Evolutionary conservation across 2,888 invertebrate genomes (phyloP).

Genomic region (Eupithecia insigniata): DNA sequence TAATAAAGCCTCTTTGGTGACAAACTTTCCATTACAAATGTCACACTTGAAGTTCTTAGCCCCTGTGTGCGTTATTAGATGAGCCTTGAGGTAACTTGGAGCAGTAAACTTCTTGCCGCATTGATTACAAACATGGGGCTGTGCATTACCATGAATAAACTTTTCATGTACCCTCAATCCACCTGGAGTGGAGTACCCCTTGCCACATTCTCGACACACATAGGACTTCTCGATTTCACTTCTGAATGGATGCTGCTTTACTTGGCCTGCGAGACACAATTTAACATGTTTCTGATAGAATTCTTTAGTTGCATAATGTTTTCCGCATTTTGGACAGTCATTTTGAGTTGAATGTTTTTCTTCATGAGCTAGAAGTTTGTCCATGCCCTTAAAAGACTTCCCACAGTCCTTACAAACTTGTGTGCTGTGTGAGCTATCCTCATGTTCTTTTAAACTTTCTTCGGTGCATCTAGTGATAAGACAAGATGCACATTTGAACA

Average conservation of each 20-base stretch:
- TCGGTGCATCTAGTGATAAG: conserved; percentile 53
- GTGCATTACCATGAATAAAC: conserved; percentile 54
- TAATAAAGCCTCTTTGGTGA: conserved; percentile 66
- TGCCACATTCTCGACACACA: conserved; percentile 65
- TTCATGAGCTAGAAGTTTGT: conserved; percentile 67
- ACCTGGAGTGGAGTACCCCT: conserved; percentile 59
- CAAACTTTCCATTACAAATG: conserved; percentile 69
- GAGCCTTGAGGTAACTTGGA: conserved; percentile 55
- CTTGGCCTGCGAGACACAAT: conserved; percentile 63
- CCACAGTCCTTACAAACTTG: conserved; percentile 73
- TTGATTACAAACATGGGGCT: conserved; percentile 58
- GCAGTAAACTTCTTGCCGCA: conserved; percentile 34
- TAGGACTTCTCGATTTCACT: conserved; percentile 45
- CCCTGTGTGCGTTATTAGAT: conserved; percentile 72
- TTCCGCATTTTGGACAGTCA: conserved; percentile 73
- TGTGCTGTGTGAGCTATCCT: conserved; percentile 54
- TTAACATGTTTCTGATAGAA: conserved; percentile 70
- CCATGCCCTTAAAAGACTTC: conserved; percentile 61
- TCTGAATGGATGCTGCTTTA: conserved; percentile 73
- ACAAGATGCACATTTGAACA: conserved; percentile 63
- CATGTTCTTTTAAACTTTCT: conserved; percentile 61
- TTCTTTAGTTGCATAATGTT: conserved; percentile 68
- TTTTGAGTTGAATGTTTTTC: conserved; percentile 65
- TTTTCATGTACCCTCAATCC: conserved; percentile 69
- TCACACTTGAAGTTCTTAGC: conserved; percentile 70